Evolutionary conservation across 2,797 vertebrate genomes (phyloP).

Genomic region (Paratrypauchen microcephalus): DNA sequence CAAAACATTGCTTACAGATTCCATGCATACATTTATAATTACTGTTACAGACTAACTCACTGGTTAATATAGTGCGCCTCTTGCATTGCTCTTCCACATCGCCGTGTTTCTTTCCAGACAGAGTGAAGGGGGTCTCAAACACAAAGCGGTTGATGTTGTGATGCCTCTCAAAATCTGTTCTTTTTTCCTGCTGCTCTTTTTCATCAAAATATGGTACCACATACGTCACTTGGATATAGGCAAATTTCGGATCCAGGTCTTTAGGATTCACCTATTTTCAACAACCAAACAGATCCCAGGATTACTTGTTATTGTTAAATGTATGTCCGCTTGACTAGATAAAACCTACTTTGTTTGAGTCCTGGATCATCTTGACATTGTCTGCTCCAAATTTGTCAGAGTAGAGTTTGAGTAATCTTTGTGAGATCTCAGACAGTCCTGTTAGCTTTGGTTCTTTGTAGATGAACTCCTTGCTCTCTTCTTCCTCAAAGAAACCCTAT

Average conservation of each 20-base stretch:
- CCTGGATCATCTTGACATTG: constrained; percentile 98
- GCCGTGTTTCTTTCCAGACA: constrained; percentile 94
- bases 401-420: constrained; percentile 94
- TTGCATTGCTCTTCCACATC: constrained; percentile 99
- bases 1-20: neutral
- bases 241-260: constrained; percentile 92
- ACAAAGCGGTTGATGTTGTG: constrained; percentile 97
- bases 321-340: neutral
- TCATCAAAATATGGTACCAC: constrained; percentile 96
- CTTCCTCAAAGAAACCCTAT: constrained; percentile 98
- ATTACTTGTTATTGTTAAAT: neutral
- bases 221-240: constrained; percentile 97
- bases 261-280: constrained; percentile 90
- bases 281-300: neutral
- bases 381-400: constrained; percentile 97
- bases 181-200: constrained; percentile 91
- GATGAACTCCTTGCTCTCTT: constrained; percentile 98
- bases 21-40: neutral
- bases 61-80: constrained; percentile 90
- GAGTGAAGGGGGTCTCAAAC: constrained; percentile 96
- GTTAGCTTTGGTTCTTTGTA: constrained; percentile 99
- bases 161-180: constrained; percentile 94
- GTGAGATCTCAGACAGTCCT: constrained; percentile 95
- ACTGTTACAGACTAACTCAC: constrained; percentile 58
- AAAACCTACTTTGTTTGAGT: constrained; percentile 92